Conservation (phyloP, 2,888 invertebrate genomes). For the Caenorhabditis wallacei region DNA sequence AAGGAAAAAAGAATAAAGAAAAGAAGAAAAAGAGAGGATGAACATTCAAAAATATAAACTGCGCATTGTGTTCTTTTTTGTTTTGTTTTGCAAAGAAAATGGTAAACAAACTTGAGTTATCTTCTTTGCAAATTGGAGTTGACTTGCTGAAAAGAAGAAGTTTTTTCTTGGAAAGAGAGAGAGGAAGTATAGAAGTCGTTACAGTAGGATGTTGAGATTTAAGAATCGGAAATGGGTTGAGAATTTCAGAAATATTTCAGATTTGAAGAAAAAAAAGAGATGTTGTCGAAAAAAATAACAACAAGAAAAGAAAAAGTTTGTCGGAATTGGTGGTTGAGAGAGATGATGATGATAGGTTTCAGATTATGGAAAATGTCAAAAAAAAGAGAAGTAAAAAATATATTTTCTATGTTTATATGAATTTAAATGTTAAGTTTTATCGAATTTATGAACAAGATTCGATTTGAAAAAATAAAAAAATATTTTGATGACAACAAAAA, state of each 20-base stretch:
- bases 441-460: too few relatives aligned
- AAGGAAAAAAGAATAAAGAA: slow-evolving; percentile 20
- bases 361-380: too few relatives aligned
- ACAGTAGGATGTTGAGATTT: slow-evolving; percentile 26
- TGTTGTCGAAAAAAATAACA: not conserved
- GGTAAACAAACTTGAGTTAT: slow-evolving; percentile 53
- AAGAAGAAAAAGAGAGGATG: slow-evolving; percentile 6
- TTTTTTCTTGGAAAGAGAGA: slow-evolving; percentile 10
- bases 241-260: slow-evolving; percentile 11
- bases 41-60: slow-evolving; percentile 38
- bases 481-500: too few relatives aligned
- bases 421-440: too few relatives aligned
- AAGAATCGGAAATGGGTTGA: slow-evolving; percentile 1
- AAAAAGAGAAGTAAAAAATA: too few relatives aligned
- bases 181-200: slow-evolving; percentile 28
- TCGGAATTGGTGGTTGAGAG: not conserved
- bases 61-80: slow-evolving; percentile 50
- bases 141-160: slow-evolving; percentile 25
- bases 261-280: not conserved
- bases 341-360: not conserved
- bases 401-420: too few relatives aligned
- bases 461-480: too few relatives aligned
- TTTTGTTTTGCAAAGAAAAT: slow-evolving; percentile 27
- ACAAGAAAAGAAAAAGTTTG: not conserved
- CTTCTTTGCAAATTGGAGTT: slow-evolving; percentile 49